Evolutionary conservation across 2,797 vertebrate species (phyloP), one percentile per base, ranked within the genome.

Genomic region (Pristis pectinata): DNA sequence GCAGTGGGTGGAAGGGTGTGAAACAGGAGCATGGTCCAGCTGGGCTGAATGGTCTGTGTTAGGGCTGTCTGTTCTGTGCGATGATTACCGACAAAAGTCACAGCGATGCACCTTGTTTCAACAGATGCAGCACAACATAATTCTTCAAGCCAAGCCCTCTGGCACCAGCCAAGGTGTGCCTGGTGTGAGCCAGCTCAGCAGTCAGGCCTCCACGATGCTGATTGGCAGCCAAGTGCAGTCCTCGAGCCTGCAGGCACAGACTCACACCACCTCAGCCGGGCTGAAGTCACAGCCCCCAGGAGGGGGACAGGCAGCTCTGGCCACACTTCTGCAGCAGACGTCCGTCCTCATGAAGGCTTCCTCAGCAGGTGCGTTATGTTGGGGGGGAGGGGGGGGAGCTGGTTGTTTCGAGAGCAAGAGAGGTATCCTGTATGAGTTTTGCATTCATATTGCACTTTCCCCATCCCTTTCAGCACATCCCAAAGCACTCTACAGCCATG

Each of bases 111-210:
- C 64, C 91, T 41, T 91, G 9, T n/a, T 76, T 22, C 67, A 11
- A 56, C 96, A 99, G 98, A 96, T 98, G 95, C 98, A 98, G 53
- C 98, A 98, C 94, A 98, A 96, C 95, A 98, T 98, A 95, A 96
- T 99, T 94, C 96, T 98, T 76, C 98, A 98, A 95, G 96, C 97
- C 93, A 98, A 98, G 96, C 98, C 96, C 91, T 94, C 96, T 1
- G 95, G 19, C 96, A 53, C 95, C 96, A 95, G 95, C 94, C 96
- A 96, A 94, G 67, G 94, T 1, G n/a, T 49, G 80, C 13, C 95
- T 0, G 82, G 89, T 0, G 70, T 97, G 49, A 95, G 95, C 94
- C 96, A 95, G 30, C 96, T 97, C 34, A 37, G 95, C 96, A 95
- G 95, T 85, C 95, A 96, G 27, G 3, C n/a, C 85, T 67, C n/a